Evolutionary conservation across 1,140 invertebrate species (phyloP).

Genomic region (Zaprionus africanus): DNA sequence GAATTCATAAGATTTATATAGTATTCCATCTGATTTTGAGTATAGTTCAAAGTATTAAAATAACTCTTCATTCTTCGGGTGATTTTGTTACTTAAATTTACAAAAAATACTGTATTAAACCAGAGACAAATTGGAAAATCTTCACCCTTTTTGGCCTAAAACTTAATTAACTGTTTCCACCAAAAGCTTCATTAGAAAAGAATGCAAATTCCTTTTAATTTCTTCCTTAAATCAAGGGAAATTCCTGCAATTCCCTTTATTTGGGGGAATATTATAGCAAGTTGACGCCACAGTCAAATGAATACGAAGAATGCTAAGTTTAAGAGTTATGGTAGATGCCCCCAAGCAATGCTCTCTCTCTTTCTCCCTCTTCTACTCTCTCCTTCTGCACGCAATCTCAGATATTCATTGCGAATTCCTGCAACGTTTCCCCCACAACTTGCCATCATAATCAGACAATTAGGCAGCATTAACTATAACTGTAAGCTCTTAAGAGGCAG

Average conservation of each 20-base stretch:
- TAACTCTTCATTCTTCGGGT: no score
- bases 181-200: conserved; percentile 3
- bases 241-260: neutral
- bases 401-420: neutral
- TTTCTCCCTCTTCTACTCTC: neutral
- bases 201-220: neutral
- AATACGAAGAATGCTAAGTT: neutral
- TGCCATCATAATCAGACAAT: neutral
- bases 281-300: neutral
- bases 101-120: no score
- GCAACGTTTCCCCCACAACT: neutral
- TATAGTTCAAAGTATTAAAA: no score
- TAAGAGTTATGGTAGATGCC: neutral
- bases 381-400: neutral
- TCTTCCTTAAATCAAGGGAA: neutral
- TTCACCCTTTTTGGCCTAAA: no score
- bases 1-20: no score
- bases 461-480: neutral
- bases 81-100: no score
- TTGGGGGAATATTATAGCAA: neutral
- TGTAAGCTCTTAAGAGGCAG: neutral
- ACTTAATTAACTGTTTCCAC: neutral
- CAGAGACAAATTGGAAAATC: no score
- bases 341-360: neutral
- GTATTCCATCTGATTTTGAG: no score